These are phyloP conservation scores for Leptodactylus fallax DNA, from an alignment of 2,797 vertebrate species.

Conservation along the genomic window DNA sequence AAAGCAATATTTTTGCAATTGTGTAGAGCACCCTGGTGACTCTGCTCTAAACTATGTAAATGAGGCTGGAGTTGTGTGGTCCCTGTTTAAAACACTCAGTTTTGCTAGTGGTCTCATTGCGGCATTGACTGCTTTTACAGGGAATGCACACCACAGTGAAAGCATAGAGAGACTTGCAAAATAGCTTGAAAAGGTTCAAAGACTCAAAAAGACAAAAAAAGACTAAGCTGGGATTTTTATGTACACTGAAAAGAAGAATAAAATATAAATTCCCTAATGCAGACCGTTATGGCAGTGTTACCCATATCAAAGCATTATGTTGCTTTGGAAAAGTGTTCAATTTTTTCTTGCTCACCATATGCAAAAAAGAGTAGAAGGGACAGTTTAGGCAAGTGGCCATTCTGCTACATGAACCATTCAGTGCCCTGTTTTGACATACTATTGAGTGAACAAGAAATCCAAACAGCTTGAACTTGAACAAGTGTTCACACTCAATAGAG, in stretches of 20 bases:
- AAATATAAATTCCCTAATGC: constrained; percentile 98
- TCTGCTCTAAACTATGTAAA: constrained; percentile 98
- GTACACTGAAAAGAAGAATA: constrained; percentile 99
- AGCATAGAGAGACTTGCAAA: constrained; percentile 96
- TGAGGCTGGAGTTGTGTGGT: constrained; percentile 96
- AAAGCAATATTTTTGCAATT: constrained; percentile 74
- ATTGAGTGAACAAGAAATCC: constrained; percentile 98
- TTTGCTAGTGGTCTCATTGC: constrained; percentile 98
- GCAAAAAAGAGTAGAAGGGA: constrained; percentile 85
- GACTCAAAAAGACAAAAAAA: constrained; percentile 98
- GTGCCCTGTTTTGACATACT: constrained; percentile 98
- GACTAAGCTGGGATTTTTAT: constrained; percentile 99
- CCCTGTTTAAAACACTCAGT: constrained; percentile 97
- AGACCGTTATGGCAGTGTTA: constrained; percentile 91
- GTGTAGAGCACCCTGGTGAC: constrained; percentile 82
- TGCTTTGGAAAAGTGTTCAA: constrained; percentile 82
- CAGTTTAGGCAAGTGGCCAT: constrained; percentile 86
- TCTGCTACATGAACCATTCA: constrained; percentile 93
- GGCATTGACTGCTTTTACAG: constrained; percentile 98
- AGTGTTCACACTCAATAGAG: constrained; percentile 99
- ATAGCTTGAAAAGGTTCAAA: constrained; percentile 99
- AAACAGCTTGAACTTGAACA: constrained; percentile 99
- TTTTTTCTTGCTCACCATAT: constrained; percentile 85
- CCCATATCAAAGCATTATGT: constrained; percentile 94
- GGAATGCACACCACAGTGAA: constrained; percentile 96